A percentile compares a stretch with the other conserved stretches of the same genome.
Conservation (phyloP, 1,140 invertebrate genomes). For the Drosophila orosa region DNA sequence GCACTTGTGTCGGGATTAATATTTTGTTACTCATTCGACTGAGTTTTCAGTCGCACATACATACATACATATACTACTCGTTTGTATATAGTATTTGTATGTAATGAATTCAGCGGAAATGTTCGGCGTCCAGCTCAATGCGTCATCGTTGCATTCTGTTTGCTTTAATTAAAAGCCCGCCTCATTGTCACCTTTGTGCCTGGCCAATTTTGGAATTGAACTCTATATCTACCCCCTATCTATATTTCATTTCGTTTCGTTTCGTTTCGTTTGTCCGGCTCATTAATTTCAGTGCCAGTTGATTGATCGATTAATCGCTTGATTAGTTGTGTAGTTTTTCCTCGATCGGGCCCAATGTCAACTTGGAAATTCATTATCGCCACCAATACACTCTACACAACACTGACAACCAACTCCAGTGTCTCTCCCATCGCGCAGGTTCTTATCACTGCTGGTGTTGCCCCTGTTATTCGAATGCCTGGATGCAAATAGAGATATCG, state of each 20-base stretch:
- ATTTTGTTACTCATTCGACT: constrained; percentile 16
- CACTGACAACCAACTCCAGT: constrained; percentile 1
- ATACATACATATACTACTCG: neutral
- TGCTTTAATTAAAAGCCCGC: constrained; percentile 48
- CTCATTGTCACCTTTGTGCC: constrained; percentile 55
- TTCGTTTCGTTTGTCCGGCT: constrained; percentile 22
- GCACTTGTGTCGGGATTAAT: constrained; percentile 26
- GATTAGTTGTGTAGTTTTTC: constrained; percentile 59
- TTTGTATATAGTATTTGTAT: constrained; percentile 12
- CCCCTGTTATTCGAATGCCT: neutral
- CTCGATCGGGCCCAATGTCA: constrained; percentile 47
- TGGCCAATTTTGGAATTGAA: constrained; percentile 54
- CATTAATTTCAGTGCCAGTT: constrained; percentile 67
- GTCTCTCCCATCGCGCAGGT: constrained; percentile 8
- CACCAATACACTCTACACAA: neutral
- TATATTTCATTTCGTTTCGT: constrained; percentile 11
- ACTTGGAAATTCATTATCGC: constrained; percentile 63
- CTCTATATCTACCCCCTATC: constrained; percentile 25
- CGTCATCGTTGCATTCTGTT: constrained; percentile 50
- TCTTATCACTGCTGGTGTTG: constrained; percentile 5
- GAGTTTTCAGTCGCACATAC: constrained; percentile 3
- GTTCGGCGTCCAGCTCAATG: constrained; percentile 41
- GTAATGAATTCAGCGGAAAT: constrained; percentile 76
- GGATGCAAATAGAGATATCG: constrained; percentile 26
- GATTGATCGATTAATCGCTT: constrained; percentile 79